Evolutionary conservation across 2,888 invertebrate species (phyloP).

Genomic region (Lasioglossum pauxillum): DNA sequence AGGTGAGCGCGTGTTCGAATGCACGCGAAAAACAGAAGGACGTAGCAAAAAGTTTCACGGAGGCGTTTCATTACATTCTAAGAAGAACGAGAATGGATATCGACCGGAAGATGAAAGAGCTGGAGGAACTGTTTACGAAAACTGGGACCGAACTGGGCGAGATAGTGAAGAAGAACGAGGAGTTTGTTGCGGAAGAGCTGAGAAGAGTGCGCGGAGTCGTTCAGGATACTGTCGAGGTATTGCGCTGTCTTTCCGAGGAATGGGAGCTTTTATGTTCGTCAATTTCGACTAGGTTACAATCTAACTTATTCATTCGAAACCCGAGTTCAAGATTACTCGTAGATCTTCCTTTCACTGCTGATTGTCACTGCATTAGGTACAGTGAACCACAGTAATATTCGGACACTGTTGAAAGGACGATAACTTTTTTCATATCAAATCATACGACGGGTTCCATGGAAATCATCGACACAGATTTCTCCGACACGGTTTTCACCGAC

Average conservation of each 20-base stretch:
- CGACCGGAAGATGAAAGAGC: conserved; percentile 53
- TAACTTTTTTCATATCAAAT: no score
- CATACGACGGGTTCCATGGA: no score
- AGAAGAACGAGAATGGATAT: conserved; percentile 46
- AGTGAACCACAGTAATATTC: no score
- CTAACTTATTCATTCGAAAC: background rate
- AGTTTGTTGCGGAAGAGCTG: conserved; percentile 46
- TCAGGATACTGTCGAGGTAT: conserved; percentile 32
- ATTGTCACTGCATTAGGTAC: background rate
- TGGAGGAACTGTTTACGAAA: conserved; percentile 52
- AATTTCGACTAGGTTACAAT: background rate
- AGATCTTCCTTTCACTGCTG: background rate
- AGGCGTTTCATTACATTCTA: conserved; percentile 23
- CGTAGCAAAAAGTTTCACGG: background rate
- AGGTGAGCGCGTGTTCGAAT: conserved; percentile 11
- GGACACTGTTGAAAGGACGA: no score
- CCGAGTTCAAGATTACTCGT: background rate
- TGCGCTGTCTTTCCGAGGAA: background rate
- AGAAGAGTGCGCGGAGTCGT: conserved; percentile 40
- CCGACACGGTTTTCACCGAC: no score
- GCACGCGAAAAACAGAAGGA: background rate
- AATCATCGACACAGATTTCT: no score
- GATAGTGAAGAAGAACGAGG: conserved; percentile 50
- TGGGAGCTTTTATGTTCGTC: conserved; percentile 4
- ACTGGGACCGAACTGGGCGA: conserved; percentile 48